Evolutionary conservation across 2,888 invertebrate species (phyloP).

Genomic region (Epinotia ramella): DNA sequence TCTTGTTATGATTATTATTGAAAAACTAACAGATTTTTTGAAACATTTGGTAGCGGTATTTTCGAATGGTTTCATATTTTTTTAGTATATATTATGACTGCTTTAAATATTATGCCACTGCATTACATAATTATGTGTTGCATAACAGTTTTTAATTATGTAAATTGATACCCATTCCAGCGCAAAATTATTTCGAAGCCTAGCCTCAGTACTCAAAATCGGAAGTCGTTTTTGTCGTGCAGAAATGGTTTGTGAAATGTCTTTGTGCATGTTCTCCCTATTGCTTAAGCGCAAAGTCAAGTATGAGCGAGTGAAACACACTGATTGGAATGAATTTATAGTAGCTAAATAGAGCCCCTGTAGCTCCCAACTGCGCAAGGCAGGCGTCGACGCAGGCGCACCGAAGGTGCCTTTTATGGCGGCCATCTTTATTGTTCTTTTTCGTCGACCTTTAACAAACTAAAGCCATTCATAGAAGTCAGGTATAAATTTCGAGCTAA

Average conservation of each 20-base stretch:
- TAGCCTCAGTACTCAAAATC: neutral
- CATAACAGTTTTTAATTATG: too few species aligned
- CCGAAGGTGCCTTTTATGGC: slow-evolving; percentile 77
- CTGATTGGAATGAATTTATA: neutral
- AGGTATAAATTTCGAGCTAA: slow-evolving; percentile 78
- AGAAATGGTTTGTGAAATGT: neutral
- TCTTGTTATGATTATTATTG: too few species aligned
- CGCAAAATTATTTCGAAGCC: neutral
- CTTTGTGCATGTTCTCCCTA: neutral
- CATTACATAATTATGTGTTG: neutral
- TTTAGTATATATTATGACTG: neutral
- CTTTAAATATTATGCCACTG: neutral
- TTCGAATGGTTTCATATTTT: neutral
- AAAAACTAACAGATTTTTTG: too few species aligned
- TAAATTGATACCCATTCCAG: too few species aligned
- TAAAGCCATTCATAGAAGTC: slow-evolving; percentile 79
- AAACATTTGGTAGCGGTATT: neutral
- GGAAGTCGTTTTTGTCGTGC: neutral
- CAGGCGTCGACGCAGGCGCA: slow-evolving; percentile 72
- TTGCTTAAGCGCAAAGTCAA: neutral
- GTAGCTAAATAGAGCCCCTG: neutral
- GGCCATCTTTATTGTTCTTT: slow-evolving; percentile 76
- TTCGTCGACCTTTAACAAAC: slow-evolving; percentile 70
- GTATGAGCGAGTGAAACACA: neutral
- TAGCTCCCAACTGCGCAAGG: slow-evolving; percentile 72